These are phyloP conservation scores for Agonopterix arenella DNA, from an alignment of 2,888 invertebrate genomes.

Conservation along the genomic window DNA sequence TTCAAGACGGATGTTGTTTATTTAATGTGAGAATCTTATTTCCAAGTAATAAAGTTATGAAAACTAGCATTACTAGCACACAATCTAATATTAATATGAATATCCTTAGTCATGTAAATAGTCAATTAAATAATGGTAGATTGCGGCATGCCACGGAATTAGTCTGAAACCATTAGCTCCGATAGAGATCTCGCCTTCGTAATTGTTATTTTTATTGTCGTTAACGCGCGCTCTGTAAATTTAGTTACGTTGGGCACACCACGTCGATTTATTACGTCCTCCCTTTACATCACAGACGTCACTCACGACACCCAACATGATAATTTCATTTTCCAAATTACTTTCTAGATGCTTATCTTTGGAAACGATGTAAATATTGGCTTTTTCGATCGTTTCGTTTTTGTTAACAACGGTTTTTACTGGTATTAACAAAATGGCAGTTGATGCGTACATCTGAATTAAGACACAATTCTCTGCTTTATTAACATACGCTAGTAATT, in stretches of 20 bases:
- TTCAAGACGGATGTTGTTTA: constrained; percentile 1
- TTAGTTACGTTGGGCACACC: constrained; percentile 41
- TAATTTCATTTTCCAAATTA: constrained; percentile 59
- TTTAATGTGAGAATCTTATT: no score
- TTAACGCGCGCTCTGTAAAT: constrained; percentile 44
- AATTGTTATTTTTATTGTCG: constrained; percentile 55
- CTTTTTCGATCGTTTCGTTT: constrained; percentile 14
- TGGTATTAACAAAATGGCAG: neutral
- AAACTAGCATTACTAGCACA: constrained; percentile 3
- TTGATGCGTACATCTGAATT: neutral
- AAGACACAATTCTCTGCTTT: neutral
- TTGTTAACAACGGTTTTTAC: constrained; percentile 8
- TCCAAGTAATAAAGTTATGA: constrained; percentile 4
- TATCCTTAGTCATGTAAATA: constrained; percentile 39
- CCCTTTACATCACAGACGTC: constrained; percentile 30
- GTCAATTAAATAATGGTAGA: constrained; percentile 32
- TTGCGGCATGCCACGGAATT: constrained; percentile 36
- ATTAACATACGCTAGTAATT: neutral
- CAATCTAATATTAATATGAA: constrained; percentile 26
- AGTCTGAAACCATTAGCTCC: constrained; percentile 51
- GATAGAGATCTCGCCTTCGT: constrained; percentile 47
- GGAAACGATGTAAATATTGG: constrained; percentile 21
- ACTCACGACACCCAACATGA: constrained; percentile 39
- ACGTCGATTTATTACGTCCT: constrained; percentile 39
- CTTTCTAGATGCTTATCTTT: constrained; percentile 43